These are phyloP conservation scores for Altica lythri DNA, from an alignment of 2,888 invertebrate genomes.

Conservation along the genomic window DNA sequence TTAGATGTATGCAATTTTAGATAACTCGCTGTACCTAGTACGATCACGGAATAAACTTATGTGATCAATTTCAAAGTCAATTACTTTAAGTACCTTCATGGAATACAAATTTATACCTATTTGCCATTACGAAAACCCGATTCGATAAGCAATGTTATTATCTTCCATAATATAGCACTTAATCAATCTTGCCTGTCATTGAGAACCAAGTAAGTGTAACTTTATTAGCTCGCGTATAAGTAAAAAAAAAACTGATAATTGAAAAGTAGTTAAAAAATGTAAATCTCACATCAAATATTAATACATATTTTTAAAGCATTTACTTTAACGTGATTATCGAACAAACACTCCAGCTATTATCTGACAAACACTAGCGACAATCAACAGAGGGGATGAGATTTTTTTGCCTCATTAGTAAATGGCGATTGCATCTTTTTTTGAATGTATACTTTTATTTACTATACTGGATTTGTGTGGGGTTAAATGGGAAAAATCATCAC, in stretches of 20 bases:
- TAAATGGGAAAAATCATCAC: too few species aligned
- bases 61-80: conserved; percentile 50
- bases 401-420: too few species aligned
- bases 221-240: conserved; percentile 14
- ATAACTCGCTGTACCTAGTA: conserved; percentile 52
- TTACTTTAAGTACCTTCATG: conserved; percentile 36
- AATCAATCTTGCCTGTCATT: conserved; percentile 35
- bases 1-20: conserved; percentile 51
- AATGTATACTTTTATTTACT: too few species aligned
- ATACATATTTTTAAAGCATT: too few species aligned
- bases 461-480: too few species aligned
- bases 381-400: too few species aligned
- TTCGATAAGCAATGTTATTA: conserved; percentile 39
- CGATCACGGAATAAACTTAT: conserved; percentile 52
- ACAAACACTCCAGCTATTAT: too few species aligned
- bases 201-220: conserved; percentile 19
- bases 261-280: neutral
- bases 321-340: too few species aligned
- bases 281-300: too few species aligned
- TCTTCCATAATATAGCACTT: conserved; percentile 31
- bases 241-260: neutral
- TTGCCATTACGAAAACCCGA: conserved; percentile 34
- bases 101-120: conserved; percentile 31
- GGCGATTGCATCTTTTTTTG: too few species aligned
- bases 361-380: too few species aligned